Percentiles rank a stretch among this genome's conserved stretches.
Conservation (phyloP, 1,140 invertebrate genomes). For the Araneus ventricosus region DNA sequence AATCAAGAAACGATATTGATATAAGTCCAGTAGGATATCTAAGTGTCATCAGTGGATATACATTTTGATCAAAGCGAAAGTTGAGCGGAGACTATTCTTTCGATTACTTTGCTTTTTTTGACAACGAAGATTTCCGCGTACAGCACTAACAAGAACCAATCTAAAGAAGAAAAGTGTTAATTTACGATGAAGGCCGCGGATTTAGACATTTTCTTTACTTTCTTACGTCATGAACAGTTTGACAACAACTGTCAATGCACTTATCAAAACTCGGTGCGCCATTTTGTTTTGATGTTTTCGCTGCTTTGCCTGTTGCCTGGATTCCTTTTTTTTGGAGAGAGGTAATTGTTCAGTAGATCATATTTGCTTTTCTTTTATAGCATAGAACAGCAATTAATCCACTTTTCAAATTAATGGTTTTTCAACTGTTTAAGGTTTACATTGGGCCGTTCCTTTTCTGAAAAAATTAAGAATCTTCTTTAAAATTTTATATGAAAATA, state of each 20-base stretch:
- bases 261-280: neutral
- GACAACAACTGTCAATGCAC: conserved; percentile 29
- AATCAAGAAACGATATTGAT: too few species aligned
- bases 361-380: neutral
- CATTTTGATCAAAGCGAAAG: too few species aligned
- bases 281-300: neutral
- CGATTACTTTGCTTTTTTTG: too few species aligned
- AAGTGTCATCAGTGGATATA: too few species aligned
- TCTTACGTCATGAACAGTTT: neutral
- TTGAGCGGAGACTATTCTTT: too few species aligned
- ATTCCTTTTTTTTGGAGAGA: neutral
- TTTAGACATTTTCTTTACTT: neutral
- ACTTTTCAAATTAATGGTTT: neutral
- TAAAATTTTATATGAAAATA: too few species aligned
- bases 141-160: neutral
- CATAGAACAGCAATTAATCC: neutral
- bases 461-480: too few species aligned
- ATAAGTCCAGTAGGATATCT: too few species aligned
- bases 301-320: neutral
- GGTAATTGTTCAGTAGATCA: too few species aligned
- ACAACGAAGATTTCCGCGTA: too few species aligned
- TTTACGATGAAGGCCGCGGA: neutral
- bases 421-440: neutral
- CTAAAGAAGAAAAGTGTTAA: neutral
- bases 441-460: too few species aligned